These are phyloP conservation scores for Diplosoma virens DNA, from an alignment of 23 tunicate species.

Conservation along the genomic window DNA sequence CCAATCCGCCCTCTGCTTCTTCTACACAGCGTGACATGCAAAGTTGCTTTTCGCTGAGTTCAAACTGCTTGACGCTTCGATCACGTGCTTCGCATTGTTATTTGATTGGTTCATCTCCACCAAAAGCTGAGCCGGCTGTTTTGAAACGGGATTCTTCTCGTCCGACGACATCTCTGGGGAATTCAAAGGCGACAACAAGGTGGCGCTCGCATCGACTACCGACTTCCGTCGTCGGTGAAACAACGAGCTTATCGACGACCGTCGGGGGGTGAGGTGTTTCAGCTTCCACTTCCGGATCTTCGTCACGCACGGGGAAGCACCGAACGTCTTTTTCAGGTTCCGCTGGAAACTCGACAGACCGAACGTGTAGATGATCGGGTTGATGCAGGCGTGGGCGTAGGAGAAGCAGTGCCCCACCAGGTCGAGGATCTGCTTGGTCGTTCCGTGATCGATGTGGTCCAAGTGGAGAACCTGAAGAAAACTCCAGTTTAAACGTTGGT, in stretches of 20 bases:
- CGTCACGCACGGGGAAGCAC: no score
- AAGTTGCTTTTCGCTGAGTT: no score
- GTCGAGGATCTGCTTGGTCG: constrained; percentile 11
- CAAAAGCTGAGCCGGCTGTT: no score
- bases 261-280: neutral
- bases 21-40: no score
- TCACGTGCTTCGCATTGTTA: no score
- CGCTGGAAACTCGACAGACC: constrained; percentile 56
- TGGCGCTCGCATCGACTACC: neutral
- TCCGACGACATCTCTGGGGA: neutral
- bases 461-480: constrained; percentile 16
- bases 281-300: neutral
- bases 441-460: constrained; percentile 1
- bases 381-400: constrained; percentile 66
- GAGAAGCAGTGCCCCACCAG: constrained; percentile 47
- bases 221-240: neutral
- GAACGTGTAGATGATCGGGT: constrained; percentile 72
- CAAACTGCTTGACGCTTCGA: no score
- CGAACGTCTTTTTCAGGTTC: constrained; percentile 20
- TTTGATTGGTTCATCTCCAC: no score
- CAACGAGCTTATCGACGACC: neutral
- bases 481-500: no score
- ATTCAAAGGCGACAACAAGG: neutral
- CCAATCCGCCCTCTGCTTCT: no score
- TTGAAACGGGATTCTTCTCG: no score